These are phyloP conservation scores for Drosophila quinaria DNA, from an alignment of 2,888 invertebrate genomes.

Conservation along the genomic window DNA sequence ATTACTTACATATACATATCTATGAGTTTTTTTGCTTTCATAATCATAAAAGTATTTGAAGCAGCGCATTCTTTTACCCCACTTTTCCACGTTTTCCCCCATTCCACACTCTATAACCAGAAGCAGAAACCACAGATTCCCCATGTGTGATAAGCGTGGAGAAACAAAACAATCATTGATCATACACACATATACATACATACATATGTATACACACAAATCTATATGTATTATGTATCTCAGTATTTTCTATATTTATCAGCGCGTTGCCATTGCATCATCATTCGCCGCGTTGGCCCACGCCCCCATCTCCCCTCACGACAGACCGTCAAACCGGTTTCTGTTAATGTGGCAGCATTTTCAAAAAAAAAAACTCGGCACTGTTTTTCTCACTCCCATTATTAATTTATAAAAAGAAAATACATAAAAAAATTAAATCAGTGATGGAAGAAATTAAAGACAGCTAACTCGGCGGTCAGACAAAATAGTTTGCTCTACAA, in stretches of 20 bases:
- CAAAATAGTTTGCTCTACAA: conserved; percentile 8
- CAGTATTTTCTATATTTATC: conserved; percentile 69
- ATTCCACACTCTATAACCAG: conserved; percentile 3
- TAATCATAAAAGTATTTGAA: conserved; percentile 17
- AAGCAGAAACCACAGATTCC: conserved; percentile 20
- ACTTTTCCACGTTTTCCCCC: background rate
- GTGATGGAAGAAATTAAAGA: background rate
- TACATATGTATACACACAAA: background rate
- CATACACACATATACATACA: background rate
- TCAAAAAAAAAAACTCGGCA: conserved; percentile 12
- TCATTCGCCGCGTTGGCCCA: conserved; percentile 56
- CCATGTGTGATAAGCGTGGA: conserved; percentile 46
- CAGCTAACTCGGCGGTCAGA: background rate
- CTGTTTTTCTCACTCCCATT: conserved; percentile 1
- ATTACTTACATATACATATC: background rate
- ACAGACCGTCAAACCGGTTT: conserved; percentile 44
- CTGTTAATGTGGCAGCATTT: conserved; percentile 14
- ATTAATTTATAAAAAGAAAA: conserved; percentile 10
- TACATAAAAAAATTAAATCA: background rate
- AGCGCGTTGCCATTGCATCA: conserved; percentile 67
- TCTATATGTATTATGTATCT: conserved; percentile 15
- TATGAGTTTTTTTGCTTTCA: conserved; percentile 4
- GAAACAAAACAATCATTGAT: conserved; percentile 42
- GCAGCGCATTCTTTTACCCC: background rate
- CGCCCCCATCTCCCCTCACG: conserved; percentile 25